Evolutionary conservation across 2,888 invertebrate species (phyloP), one percentile per base, ranked within the genome.

Genomic region (Eumerus sabulonum): DNA sequence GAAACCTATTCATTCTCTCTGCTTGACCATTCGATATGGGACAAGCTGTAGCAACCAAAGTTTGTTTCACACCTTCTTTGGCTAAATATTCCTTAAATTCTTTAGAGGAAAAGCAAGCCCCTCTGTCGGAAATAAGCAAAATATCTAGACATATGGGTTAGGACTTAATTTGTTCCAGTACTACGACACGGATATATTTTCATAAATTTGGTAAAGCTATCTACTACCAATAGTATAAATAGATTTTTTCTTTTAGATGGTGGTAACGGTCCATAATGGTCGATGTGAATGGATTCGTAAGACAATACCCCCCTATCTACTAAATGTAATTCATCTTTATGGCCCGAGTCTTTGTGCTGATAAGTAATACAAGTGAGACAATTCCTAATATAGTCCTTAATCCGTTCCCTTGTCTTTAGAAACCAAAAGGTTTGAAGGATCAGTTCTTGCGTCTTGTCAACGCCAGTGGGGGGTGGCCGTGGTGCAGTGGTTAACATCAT

Each of bases 11-110:
- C 56, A 56, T 56, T 42, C 40, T 36, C 16, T 56, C 56, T 42
- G 42, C 56, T 42, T 56, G 56, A n/a, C 56, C 56, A 38, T 56
- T 56, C 42, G 42, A 40, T 40, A 17, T 56, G 17, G 56, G 40
- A 35, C 54, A 54, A 35, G 54, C 54, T 7, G 54, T 54, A 16
- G 54, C 54, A 56, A 56, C 17, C 4, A 56, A 13, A 38, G 40
- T 13, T 40, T 56, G 56, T 17, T 56, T 56, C 14, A 56, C 42
- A 38, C 17, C 16, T 56, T 56, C 56, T 38, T 16, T 38, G 14
- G 40, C 17, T 17, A 56, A 12, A 11, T 40, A 56, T 13, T 56
- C 40, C 5, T 18, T 56, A 38, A 56, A 56, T 16, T 56, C 40
- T 11, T 56, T 17, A 38, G 56, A 56, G 42, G 42, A 16, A 40